phyloP scores from a whole-genome alignment of 2,113 vertebrate genomes.

The Spermophilus dauricus region DNA sequence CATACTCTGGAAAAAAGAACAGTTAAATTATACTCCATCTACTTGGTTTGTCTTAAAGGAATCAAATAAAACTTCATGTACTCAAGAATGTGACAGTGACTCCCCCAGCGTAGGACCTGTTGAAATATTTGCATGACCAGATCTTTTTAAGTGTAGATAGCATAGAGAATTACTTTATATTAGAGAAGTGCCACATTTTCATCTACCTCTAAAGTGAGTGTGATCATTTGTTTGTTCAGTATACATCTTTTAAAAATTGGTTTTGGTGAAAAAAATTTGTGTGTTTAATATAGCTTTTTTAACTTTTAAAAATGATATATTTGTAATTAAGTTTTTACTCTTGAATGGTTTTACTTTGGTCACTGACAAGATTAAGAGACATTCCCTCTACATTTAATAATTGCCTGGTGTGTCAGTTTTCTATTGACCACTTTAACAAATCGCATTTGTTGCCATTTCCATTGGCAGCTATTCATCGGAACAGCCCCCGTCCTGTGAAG shows the following conservation, averaged over 20 bases:
- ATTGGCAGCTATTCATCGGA: constrained; percentile 93
- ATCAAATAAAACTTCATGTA: rapidly evolving
- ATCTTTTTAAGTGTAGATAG: background rate
- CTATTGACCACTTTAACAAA: background rate
- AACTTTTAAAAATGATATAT: background rate
- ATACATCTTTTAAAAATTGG: background rate
- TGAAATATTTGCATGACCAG: background rate
- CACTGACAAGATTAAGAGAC: background rate
- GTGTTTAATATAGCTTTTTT: background rate
- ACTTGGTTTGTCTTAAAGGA: background rate
- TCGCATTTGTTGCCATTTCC: constrained; percentile 43
- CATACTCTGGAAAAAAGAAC: background rate
- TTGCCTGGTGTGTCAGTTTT: too few relatives aligned
- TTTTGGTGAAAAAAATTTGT: background rate
- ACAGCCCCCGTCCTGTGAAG: constrained; percentile 97
- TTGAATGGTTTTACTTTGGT: constrained; percentile 36
- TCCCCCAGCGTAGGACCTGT: background rate
- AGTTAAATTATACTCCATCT: background rate
- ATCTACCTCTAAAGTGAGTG: too few relatives aligned
- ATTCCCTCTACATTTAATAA: background rate
- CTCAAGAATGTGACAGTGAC: background rate
- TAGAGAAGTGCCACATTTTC: background rate
- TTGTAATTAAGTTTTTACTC: background rate
- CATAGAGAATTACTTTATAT: background rate
- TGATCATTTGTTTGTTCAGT: background rate